Evolutionary conservation across 1,140 invertebrate genomes (phyloP), one percentile per base, ranked within the genome.

Genomic region (Drosophila sechellia): DNA sequence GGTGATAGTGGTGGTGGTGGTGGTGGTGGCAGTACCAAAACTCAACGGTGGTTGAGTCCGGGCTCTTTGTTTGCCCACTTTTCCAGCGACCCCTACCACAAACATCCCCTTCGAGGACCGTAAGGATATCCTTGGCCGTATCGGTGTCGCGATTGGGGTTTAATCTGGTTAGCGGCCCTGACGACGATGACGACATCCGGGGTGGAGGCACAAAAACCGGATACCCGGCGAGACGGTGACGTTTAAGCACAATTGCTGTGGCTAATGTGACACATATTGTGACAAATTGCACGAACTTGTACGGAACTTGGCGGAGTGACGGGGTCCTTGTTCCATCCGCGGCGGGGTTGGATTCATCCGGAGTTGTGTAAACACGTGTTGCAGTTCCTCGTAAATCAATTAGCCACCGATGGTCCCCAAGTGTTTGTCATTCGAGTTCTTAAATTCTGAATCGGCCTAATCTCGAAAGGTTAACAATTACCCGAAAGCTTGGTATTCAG

Each of bases 231-330:
- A 40, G 72, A 68, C 63, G 58, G 65, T 50, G 77, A 77, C 64
- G 74, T 83, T 89, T 89, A 89, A 89, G 61, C 80, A 81, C 85
- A 92, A 91, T 92, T 91, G 89, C 90, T 91, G 90, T 91, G 81
- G 71, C 87, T 92, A 92, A 92, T 92, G 89, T 91, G 91, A 92
- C 91, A 92, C 91, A 92, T 92, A 92, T 92, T 92, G 91, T 92
- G 91, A 92, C 91, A 92, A 92, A 92, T 92, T 90, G 74, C 91
- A 77, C 71, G 42, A 79, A 79, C 68, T 61, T 79, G 81, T 66
- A 42, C 48, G 11, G 22, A 37, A 27, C 37, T 35, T 35, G 5
- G 45, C 48, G 40, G 13, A 13, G 11, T 58, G 57, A 37, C 56
- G 25, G 39, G 54, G 57, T 40, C 25, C 10, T 22, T 25, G 57